Evolutionary conservation across 2,113 vertebrate species (phyloP).

Genomic region (Coptodon bakossiorum): DNA sequence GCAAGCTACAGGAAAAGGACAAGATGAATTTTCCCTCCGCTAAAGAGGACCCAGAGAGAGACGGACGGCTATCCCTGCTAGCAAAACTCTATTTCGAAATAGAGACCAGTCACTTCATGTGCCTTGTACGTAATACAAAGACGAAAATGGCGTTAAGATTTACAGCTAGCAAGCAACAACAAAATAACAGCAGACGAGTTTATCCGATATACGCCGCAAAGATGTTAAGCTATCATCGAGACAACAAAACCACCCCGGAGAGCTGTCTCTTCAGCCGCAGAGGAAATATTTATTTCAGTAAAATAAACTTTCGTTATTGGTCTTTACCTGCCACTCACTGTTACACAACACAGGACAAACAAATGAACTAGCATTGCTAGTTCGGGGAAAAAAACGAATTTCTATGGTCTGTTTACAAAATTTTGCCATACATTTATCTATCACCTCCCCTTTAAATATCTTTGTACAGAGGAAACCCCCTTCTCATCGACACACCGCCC

Average conservation of each 20-base stretch:
- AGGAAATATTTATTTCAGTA: rapidly evolving
- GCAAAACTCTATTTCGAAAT: not conserved
- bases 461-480: slow-evolving; percentile 16
- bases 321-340: not conserved
- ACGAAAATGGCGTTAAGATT: not conserved
- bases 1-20: not conserved
- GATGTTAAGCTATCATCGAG: not conserved
- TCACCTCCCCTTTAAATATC: slow-evolving; percentile 1
- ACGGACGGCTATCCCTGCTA: not conserved
- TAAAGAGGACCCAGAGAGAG: not conserved
- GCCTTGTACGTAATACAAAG: rapidly evolving
- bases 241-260: not conserved
- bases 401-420: not conserved
- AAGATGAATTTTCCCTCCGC: not conserved
- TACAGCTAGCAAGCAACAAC: not conserved
- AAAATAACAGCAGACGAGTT: not conserved
- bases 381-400: rapidly evolving
- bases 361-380: rapidly evolving
- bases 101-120: rapidly evolving
- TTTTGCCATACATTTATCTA: not conserved
- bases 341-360: not conserved
- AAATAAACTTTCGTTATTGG: not conserved
- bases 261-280: not conserved
- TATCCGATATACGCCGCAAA: not conserved
- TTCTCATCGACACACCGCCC: not conserved